Conservation (phyloP, 2,888 invertebrate genomes). For the Marasmarcha lunaedactyla region DNA sequence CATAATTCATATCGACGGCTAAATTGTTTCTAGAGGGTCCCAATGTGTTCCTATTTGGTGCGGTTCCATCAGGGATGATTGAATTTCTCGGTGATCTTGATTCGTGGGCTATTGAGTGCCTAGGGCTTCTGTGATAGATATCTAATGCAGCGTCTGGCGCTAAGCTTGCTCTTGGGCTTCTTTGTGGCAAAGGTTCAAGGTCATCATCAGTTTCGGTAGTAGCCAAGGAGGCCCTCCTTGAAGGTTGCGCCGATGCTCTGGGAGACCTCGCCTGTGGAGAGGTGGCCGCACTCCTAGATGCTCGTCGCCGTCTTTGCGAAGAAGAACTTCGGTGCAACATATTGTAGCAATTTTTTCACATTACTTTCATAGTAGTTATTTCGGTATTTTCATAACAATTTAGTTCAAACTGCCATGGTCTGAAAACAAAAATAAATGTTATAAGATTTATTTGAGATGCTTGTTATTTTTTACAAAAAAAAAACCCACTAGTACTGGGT, state of each 20-base stretch:
- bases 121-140: conserved; percentile 64
- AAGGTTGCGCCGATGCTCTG: conserved; percentile 52
- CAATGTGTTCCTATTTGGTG: conserved; percentile 66
- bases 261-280: conserved; percentile 72
- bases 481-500: too few species aligned
- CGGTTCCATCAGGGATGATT: conserved; percentile 69
- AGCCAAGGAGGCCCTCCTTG: conserved; percentile 70
- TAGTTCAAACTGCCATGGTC: conserved; percentile 7
- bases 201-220: conserved; percentile 74
- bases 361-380: conserved; percentile 7
- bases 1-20: conserved; percentile 68
- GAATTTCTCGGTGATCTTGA: conserved; percentile 73
- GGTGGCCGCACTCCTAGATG: conserved; percentile 75
- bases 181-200: conserved; percentile 43
- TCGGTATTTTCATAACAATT: not conserved
- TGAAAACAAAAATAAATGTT: conserved; percentile 20
- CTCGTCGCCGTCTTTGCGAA: conserved; percentile 75
- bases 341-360: conserved; percentile 13
- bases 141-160: conserved; percentile 68
- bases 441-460: not conserved
- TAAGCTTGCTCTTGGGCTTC: conserved; percentile 71
- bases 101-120: conserved; percentile 69
- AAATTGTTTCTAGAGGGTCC: conserved; percentile 72
- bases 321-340: conserved; percentile 77
- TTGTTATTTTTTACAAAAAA: not conserved